Percentiles rank a stretch among this genome's conserved stretches.
Conservation (phyloP, 2,888 invertebrate genomes). For the Alloplasta piceator region DNA sequence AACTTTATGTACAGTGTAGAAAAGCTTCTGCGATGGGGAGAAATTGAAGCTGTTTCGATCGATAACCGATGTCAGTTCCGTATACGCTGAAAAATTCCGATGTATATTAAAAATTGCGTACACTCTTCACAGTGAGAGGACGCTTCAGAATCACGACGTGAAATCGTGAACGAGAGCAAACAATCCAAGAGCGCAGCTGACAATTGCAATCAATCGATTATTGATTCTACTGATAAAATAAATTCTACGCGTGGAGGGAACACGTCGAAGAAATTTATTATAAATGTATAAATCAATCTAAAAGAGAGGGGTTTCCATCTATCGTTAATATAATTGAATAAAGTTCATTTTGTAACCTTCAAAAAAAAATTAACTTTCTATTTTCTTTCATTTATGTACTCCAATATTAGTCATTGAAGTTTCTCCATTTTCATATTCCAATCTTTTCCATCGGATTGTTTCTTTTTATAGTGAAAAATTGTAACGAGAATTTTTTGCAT, state of each 20-base stretch:
- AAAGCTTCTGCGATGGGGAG: not conserved
- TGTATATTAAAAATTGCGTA: slow-evolving; percentile 31
- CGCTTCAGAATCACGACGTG: slow-evolving; percentile 1
- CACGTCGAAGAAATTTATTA: not conserved
- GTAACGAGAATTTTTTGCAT: too few relatives aligned
- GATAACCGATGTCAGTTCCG: slow-evolving; percentile 56
- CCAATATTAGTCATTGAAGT: too few relatives aligned
- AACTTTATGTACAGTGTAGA: slow-evolving; percentile 24
- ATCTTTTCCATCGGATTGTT: not conserved
- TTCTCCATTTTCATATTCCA: not conserved
- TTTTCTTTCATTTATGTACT: not conserved
- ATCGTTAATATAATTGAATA: too few relatives aligned
- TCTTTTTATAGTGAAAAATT: too few relatives aligned
- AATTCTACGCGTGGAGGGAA: not conserved
- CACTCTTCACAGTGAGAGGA: not conserved
- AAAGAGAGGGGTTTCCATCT: too few relatives aligned
- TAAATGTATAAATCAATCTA: not conserved
- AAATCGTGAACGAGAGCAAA: slow-evolving; percentile 37
- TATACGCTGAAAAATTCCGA: slow-evolving; percentile 5
- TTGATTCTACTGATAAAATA: slow-evolving; percentile 35
- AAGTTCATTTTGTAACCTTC: not conserved
- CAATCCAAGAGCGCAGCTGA: slow-evolving; percentile 10
- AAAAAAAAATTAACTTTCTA: not conserved
- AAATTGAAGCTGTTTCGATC: slow-evolving; percentile 36
- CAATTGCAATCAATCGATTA: slow-evolving; percentile 33